These are phyloP conservation scores for Tricholauxania praeusta DNA, from an alignment of 2,888 invertebrate genomes.

Conservation along the genomic window DNA sequence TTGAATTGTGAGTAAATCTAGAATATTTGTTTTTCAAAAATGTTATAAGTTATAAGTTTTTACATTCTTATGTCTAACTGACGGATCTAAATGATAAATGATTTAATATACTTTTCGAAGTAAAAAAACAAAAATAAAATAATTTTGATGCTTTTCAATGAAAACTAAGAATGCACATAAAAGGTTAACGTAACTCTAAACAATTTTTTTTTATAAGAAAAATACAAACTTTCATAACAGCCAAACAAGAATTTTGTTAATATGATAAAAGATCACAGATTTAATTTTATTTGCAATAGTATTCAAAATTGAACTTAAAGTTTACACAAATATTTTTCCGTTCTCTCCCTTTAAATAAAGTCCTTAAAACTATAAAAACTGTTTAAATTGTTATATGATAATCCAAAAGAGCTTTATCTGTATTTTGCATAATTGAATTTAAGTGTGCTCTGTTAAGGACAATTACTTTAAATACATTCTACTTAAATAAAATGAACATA, in stretches of 20 bases:
- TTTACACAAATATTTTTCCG: too few relatives aligned
- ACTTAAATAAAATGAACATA: neutral
- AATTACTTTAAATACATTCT: neutral
- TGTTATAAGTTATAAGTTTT: too few relatives aligned
- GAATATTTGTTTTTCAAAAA: too few relatives aligned
- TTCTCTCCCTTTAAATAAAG: neutral
- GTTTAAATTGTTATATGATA: slow-evolving; percentile 12
- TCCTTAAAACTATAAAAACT: slow-evolving; percentile 16
- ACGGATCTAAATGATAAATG: too few relatives aligned
- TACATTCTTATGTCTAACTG: too few relatives aligned
- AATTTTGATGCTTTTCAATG: too few relatives aligned
- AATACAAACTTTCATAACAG: slow-evolving; percentile 55
- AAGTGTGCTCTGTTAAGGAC: neutral
- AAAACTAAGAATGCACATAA: too few relatives aligned
- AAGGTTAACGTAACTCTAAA: slow-evolving; percentile 3
- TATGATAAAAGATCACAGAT: slow-evolving; percentile 65
- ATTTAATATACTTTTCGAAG: too few relatives aligned
- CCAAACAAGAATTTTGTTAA: slow-evolving; percentile 58
- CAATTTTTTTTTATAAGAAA: slow-evolving; percentile 38
- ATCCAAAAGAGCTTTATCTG: neutral
- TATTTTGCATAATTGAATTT: neutral
- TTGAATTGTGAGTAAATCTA: too few relatives aligned
- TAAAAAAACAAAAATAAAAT: too few relatives aligned
- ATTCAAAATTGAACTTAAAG: slow-evolving; percentile 44
- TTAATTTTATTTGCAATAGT: slow-evolving; percentile 59